Base-by-base conservation (phyloP, 2,888 invertebrate genomes). In the Imbricaverruca yamaguchii region DNA sequence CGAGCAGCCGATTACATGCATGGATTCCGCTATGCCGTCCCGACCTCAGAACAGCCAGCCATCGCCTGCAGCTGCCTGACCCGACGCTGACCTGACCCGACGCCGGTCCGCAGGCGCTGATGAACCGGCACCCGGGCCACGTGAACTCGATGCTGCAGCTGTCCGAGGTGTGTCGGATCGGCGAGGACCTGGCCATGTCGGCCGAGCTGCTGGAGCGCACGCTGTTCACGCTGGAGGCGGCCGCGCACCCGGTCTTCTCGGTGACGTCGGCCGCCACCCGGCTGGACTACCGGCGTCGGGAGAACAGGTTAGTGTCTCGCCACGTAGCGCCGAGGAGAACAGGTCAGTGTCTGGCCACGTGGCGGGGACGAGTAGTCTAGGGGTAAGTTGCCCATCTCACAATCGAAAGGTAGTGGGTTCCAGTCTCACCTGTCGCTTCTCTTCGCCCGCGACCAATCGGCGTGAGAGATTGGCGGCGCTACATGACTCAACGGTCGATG, bases 161-260 rank as follows among this genome's bases (percentile, higher is more conserved):
- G 74, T 93, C 94, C 81, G 94, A 95, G 86, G 89, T 94, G 80
- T 93, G 92, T 86, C 91, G 91, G 85, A 89, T 93, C 86, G 92
- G 91, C 82, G 94, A 95, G 86, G 94, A 95, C 87, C 89, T 91
- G 83, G 91, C 93, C 80, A 91, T 92, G 89, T 93, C 94, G 10
- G 92, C 93, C 56, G 93, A 93, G 86, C 88, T 94, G 12, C 91
- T 94, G 82, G 95, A 95, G 87, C 88, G 93, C 82, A 93, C 94
- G 6, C 87, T 96, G 39, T 92, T 91, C 86, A 91, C 91, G 83
- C 88, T 93, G 85, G 95, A 96, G 88, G 91, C 90, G 84, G 91
- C 92, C 61, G 92, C 94, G 86, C 94, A 95, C 88, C 91, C 94
- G 0, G 88, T 92, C 80, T 96, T 95, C 86, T 93, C 93, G 86